Base-by-base conservation (phyloP, 2,113 vertebrate genomes). In the Craseonycteris thonglongyai region DNA sequence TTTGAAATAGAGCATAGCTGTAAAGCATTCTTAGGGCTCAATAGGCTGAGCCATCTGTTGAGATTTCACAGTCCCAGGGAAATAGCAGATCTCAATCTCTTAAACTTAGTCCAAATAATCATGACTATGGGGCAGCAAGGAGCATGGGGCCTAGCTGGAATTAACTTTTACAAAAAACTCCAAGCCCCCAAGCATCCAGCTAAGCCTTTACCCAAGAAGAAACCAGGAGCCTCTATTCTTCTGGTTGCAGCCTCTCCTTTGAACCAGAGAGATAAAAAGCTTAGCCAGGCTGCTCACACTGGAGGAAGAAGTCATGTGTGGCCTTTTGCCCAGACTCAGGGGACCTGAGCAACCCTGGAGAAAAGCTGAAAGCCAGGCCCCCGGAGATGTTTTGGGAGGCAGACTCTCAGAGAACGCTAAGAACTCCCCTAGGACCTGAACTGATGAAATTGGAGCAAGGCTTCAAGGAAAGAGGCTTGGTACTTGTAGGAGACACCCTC, bases 61-160 rank as follows among this genome's bases (percentile, higher is more conserved):
- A 93, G 78, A 90, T 95, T 91, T 95, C 68, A 88, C 59, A 88
- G 47, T 88, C 30, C 47, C 40, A 71, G 59, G 54, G 47, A 90
- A 42, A 84, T 35, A 35, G 47, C 45, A 45, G 38, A 35, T 79
- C 21, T 95, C 72, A 42, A n/a, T 84, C 45, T 59, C 68, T 68
- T 76, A 80, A 92, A 90, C 33, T 92, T 81, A 74, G 38, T 35
- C 69, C 82, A 79, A 84, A 58, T 56, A 61, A 78, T 51, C 15
- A 2, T 47, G 42, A 82, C 26, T 71, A 3, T 63, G 8, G 21
- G 30, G 47, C 45, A 91, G 33, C 65, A 75, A 75, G 79, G 65
- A 89, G 16, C 19, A 68, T n/a, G 49, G 11, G 13, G 22, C 58
- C 18, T 56, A 61, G n/a, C 54, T 81, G 28, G 58, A 65, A 47